Evolutionary conservation across 2,113 vertebrate genomes (phyloP).

Genomic region (Ctenomys sociabilis): DNA sequence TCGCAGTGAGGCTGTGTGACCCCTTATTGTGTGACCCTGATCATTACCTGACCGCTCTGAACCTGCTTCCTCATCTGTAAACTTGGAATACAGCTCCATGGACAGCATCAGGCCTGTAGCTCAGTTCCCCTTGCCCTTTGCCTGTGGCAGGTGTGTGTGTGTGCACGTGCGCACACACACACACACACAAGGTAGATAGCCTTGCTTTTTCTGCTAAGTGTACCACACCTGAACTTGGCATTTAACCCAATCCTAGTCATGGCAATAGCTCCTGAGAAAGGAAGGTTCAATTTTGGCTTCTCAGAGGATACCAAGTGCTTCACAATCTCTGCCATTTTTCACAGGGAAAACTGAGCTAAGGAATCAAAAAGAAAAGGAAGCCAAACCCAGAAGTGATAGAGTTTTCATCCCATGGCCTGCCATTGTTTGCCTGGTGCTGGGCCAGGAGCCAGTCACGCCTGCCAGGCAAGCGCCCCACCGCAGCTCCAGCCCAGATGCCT

Average conservation of each 20-base stretch:
- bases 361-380: not conserved
- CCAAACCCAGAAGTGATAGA: not conserved
- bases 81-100: not conserved
- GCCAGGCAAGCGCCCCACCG: too few species aligned
- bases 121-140: not conserved
- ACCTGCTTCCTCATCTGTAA: not conserved
- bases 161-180: too few species aligned
- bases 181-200: not conserved
- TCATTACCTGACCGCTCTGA: not conserved
- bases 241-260: not conserved
- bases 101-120: not conserved
- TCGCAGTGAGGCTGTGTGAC: not conserved
- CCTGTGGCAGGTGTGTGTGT: not conserved
- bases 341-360: not conserved
- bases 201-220: not conserved
- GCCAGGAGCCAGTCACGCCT: too few species aligned
- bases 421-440: not conserved
- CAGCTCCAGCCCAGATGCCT: too few species aligned
- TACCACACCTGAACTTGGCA: not conserved
- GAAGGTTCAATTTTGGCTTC: not conserved
- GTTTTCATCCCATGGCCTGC: too few species aligned
- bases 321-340: not conserved
- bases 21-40: not conserved
- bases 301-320: not conserved
- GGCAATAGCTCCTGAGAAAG: not conserved